Evolutionary conservation across 1,140 invertebrate species (phyloP).

Genomic region (Macrobrachium nipponense): DNA sequence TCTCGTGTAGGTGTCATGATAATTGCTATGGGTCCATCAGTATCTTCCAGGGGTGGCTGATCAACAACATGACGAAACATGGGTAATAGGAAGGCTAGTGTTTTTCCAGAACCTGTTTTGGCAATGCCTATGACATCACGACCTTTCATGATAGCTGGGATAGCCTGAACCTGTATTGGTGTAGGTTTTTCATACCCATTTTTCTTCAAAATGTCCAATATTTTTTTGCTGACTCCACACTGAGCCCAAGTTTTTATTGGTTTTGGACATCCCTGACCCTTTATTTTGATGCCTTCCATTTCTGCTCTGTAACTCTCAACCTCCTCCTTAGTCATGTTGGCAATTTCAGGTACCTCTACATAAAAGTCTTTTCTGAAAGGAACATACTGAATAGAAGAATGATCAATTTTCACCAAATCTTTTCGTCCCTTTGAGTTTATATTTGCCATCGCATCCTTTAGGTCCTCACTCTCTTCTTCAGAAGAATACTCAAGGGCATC

Average conservation of each 20-base stretch:
- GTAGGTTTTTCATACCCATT: conserved; percentile 96
- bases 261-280: conserved; percentile 88
- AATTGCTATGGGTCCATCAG: conserved; percentile 95
- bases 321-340: conserved; percentile 90
- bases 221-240: conserved; percentile 96
- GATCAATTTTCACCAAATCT: conserved; percentile 90
- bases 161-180: conserved; percentile 97
- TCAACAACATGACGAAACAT: conserved; percentile 99
- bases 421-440: conserved; percentile 63
- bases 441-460: conserved; percentile 80
- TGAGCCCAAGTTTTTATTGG: conserved; percentile 98
- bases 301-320: conserved; percentile 81
- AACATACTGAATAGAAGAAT: conserved; percentile 84
- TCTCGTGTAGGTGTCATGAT: conserved; percentile 99
- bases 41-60: conserved; percentile 91
- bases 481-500: conserved; percentile 97
- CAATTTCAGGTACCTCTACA: conserved; percentile 91
- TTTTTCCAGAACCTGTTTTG: conserved; percentile 99
- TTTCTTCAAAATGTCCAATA: conserved; percentile 94
- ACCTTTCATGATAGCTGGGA: conserved; percentile 97
- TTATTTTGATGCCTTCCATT: conserved; percentile 76
- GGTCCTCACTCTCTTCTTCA: conserved; percentile 94
- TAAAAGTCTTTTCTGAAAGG: conserved; percentile 95
- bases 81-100: conserved; percentile 95
- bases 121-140: conserved; percentile 98